phyloP scores from a whole-genome alignment of 2,113 vertebrate genomes.

The Pleuronectes platessa region DNA sequence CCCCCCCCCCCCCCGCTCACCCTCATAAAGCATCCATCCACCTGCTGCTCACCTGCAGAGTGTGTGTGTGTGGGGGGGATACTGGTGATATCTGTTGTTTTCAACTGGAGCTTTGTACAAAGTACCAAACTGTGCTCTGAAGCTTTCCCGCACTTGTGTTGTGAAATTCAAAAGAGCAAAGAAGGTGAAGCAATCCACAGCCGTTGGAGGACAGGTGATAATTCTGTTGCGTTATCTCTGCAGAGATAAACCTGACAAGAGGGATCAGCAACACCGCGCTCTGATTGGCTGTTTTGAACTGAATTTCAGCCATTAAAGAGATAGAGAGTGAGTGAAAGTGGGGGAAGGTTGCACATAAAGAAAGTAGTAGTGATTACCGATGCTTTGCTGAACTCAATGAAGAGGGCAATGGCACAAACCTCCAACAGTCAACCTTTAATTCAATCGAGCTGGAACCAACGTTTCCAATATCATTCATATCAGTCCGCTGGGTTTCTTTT shows the following conservation, averaged over 20 bases:
- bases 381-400: neutral
- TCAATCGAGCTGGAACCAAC: too few relatives aligned
- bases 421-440: too few relatives aligned
- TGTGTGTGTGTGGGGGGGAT: neutral
- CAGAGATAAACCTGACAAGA: conserved; percentile 39
- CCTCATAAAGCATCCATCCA: conserved; percentile 37
- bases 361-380: neutral
- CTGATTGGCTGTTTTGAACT: conserved; percentile 42
- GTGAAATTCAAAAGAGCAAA: conserved; percentile 10
- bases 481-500: too few relatives aligned
- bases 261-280: conserved; percentile 5
- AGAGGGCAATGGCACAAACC: neutral
- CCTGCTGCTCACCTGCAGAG: conserved; percentile 59
- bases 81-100: neutral
- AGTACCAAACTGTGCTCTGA: conserved; percentile 16
- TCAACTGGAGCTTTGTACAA: conserved; percentile 2
- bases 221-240: conserved; percentile 50
- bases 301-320: conserved; percentile 30
- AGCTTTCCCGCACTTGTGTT: conserved; percentile 9
- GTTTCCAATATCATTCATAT: too few relatives aligned
- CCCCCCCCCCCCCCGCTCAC: neutral
- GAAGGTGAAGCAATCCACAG: neutral
- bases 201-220: conserved; percentile 57
- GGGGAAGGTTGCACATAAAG: conserved; percentile 12
- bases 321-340: neutral